Evolutionary conservation across 2,113 vertebrate genomes (phyloP).

Genomic region (Ploceus nigricollis): DNA sequence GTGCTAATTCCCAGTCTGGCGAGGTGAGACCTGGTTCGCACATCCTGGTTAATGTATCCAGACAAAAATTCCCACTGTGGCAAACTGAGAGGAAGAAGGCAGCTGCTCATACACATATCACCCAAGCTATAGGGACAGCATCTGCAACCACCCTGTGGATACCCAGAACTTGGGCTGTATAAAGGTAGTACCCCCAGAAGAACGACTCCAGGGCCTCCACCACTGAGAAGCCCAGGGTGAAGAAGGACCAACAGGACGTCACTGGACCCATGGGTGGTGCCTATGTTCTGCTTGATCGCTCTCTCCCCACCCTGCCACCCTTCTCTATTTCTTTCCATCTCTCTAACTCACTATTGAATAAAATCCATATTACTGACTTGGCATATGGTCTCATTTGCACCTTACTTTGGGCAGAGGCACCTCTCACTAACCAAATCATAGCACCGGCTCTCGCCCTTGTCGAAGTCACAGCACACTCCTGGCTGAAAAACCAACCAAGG

Average conservation of each 20-base stretch:
- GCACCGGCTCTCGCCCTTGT: rapidly evolving
- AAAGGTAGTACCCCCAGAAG: not conserved
- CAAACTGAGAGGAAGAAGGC: not conserved
- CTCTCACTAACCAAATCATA: not conserved
- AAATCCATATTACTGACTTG: not conserved
- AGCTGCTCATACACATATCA: not conserved
- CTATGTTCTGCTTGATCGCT: not conserved
- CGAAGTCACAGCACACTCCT: rapidly evolving
- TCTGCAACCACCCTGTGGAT: not conserved
- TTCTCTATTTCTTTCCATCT: not conserved
- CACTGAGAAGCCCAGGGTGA: not conserved
- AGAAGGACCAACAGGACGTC: rapidly evolving
- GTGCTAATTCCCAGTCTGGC: not conserved
- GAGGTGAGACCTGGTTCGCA: rapidly evolving
- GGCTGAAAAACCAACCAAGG: not conserved
- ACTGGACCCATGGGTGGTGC: not conserved
- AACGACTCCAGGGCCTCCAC: rapidly evolving
- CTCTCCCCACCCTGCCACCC: rapidly evolving
- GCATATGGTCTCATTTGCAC: not conserved
- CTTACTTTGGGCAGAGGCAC: not conserved
- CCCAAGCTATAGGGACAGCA: not conserved
- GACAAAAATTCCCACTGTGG: not conserved
- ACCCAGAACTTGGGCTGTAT: not conserved
- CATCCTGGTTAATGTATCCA: not conserved
- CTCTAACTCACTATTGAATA: not conserved